Conservation (phyloP, 2,888 invertebrate genomes). For the Carpatolechia fugitivella region DNA sequence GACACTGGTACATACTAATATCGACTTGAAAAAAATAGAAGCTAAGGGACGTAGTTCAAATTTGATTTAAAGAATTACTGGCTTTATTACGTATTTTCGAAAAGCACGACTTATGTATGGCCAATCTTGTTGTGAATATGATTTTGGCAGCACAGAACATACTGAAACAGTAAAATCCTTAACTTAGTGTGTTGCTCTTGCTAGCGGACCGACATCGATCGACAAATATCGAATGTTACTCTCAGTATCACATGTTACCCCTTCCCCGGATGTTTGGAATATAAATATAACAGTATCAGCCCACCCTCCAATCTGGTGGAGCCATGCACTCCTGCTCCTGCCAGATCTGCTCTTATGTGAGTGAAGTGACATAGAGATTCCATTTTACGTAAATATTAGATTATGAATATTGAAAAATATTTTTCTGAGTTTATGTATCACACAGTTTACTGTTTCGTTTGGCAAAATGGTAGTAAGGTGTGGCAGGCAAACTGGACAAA, state of each 20-base stretch:
- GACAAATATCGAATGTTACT: too few relatives aligned
- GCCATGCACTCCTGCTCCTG: background rate
- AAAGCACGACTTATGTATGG: too few relatives aligned
- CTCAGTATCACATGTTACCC: conserved; percentile 32
- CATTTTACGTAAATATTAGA: background rate
- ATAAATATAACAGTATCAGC: conserved; percentile 21
- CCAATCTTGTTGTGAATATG: too few relatives aligned
- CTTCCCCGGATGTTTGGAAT: conserved; percentile 36
- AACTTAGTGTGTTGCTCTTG: too few relatives aligned
- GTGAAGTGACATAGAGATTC: background rate
- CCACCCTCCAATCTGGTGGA: background rate
- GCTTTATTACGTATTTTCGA: too few relatives aligned
- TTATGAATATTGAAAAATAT: conserved; percentile 7
- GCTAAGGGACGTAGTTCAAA: too few relatives aligned
- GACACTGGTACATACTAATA: too few relatives aligned
- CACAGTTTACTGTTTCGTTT: background rate
- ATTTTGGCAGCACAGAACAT: too few relatives aligned
- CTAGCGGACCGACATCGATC: background rate
- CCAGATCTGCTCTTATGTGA: background rate
- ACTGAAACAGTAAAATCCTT: too few relatives aligned
- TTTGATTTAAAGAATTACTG: too few relatives aligned
- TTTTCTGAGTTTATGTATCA: background rate
- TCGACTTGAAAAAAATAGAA: too few relatives aligned
- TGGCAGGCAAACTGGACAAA: conserved; percentile 31
- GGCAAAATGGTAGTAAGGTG: background rate